Conservation (phyloP, 2,113 vertebrate species). For the Neotoma lepida region DNA sequence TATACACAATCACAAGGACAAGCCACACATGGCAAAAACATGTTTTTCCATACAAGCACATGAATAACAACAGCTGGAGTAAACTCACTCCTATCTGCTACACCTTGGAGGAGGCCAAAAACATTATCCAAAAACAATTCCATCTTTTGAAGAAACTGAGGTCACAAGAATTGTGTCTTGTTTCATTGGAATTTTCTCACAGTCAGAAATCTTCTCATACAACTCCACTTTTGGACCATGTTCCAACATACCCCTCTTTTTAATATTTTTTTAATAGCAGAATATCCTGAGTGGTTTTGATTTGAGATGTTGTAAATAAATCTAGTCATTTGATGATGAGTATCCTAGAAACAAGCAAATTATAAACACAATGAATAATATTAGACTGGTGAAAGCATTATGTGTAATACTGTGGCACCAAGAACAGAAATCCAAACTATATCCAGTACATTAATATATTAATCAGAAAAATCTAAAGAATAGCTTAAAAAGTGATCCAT, state of each 20-base stretch:
- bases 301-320: not conserved
- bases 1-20: not conserved
- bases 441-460: not conserved
- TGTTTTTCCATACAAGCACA: not conserved
- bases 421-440: not conserved
- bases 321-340: not conserved
- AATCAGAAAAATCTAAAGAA: not conserved
- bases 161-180: not conserved
- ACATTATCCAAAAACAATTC: not conserved
- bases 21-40: not conserved
- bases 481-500: not conserved
- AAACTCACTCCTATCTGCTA: not conserved
- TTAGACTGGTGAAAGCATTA: not conserved
- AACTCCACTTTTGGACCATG: not conserved
- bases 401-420: not conserved
- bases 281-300: not conserved
- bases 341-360: not conserved
- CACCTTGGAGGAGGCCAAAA: not conserved
- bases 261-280: not conserved
- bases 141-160: not conserved
- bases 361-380: not conserved
- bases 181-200: not conserved
- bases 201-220: not conserved
- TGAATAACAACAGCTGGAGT: not conserved
- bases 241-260: not conserved